Conservation (phyloP, 2,113 vertebrate genomes). For the Cebidichthys violaceus region DNA sequence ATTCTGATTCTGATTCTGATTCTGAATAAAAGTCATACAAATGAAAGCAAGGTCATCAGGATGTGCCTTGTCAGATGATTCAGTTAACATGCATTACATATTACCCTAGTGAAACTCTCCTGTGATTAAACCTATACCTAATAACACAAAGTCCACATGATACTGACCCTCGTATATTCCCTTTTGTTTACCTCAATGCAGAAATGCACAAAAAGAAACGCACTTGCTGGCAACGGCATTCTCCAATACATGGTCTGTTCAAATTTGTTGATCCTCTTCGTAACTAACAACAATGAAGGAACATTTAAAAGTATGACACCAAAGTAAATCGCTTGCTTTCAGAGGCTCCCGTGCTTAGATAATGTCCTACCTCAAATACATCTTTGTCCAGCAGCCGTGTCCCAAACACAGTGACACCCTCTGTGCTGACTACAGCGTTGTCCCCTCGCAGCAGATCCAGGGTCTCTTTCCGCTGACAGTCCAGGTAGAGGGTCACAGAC, state of each 20-base stretch:
- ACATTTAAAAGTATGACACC: not conserved
- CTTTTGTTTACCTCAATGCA: slow-evolving; percentile 4
- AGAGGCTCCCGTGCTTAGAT: not conserved
- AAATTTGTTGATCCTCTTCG: not conserved
- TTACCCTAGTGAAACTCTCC: not conserved
- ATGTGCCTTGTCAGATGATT: not conserved
- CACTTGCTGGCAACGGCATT: not conserved
- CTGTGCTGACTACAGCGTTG: slow-evolving; percentile 81
- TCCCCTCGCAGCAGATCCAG: slow-evolving; percentile 80
- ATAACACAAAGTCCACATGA: slow-evolving; percentile 1
- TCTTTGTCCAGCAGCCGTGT: slow-evolving; percentile 86
- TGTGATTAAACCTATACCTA: not conserved
- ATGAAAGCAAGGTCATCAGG: slow-evolving; percentile 9
- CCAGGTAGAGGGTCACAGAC: slow-evolving; percentile 85
- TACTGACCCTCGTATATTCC: not conserved
- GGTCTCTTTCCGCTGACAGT: slow-evolving; percentile 85
- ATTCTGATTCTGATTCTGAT: too few species aligned
- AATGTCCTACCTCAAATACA: slow-evolving; percentile 87
- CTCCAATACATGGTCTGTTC: not conserved
- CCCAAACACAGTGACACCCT: slow-evolving; percentile 89
- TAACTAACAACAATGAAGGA: not conserved
- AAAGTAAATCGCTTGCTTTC: not conserved
- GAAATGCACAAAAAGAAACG: not conserved
- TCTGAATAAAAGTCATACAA: not conserved
- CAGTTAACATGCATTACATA: not conserved